These are phyloP conservation scores for Oreocharis arfaki DNA, from an alignment of 2,113 vertebrate genomes.

Conservation along the genomic window DNA sequence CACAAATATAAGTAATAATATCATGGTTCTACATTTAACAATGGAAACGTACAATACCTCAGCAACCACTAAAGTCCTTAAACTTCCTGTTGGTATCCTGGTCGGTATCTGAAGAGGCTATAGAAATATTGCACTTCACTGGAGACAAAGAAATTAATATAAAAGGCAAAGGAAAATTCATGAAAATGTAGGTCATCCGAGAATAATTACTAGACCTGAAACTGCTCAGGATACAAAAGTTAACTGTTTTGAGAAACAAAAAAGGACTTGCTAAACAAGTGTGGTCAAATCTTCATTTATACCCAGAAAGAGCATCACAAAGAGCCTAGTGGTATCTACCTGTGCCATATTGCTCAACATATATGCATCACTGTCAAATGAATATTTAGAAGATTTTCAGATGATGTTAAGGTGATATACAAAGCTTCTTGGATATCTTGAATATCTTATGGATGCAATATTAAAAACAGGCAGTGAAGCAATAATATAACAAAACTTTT, in stretches of 20 bases:
- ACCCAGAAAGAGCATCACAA: neutral
- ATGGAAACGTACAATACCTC: neutral
- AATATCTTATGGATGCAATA: neutral
- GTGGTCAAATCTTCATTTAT: neutral
- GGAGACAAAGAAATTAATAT: neutral
- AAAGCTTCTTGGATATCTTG: neutral
- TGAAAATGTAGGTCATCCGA: neutral
- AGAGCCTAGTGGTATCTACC: neutral
- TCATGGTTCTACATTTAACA: neutral
- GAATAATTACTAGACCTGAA: neutral
- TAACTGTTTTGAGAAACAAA: neutral
- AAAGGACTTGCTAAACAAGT: neutral
- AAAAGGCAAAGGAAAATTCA: neutral
- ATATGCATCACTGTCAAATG: neutral
- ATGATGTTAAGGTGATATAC: neutral
- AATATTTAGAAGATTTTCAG: neutral
- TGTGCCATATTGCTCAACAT: neutral
- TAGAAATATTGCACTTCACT: neutral
- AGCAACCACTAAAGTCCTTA: neutral
- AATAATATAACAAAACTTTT: neutral
- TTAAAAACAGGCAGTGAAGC: neutral
- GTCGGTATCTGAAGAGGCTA: neutral
- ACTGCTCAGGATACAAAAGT: neutral
- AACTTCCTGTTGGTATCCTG: neutral
- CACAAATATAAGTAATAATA: neutral